Evolutionary conservation across 2,888 invertebrate genomes (phyloP).

Genomic region (Andrena dorsata): DNA sequence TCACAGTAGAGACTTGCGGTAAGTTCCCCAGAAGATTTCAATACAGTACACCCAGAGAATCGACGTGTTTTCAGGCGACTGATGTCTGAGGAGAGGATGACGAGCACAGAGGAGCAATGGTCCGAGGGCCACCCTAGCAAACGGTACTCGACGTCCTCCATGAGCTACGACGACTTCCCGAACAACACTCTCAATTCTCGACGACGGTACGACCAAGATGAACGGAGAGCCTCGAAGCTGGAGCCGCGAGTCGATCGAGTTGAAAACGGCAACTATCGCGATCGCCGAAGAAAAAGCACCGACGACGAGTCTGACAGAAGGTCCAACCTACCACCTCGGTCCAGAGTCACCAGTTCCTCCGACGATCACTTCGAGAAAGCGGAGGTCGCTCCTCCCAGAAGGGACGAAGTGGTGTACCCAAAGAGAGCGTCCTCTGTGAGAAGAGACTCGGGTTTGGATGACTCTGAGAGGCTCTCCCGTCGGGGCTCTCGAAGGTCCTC

Average conservation of each 20-base stretch:
- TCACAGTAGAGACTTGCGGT: too few relatives aligned
- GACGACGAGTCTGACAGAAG: conserved; percentile 78
- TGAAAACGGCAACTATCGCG: conserved; percentile 60
- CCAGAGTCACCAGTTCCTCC: conserved; percentile 79
- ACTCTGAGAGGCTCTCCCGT: conserved; percentile 56
- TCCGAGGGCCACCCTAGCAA: conserved; percentile 73
- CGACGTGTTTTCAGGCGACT: conserved; percentile 65
- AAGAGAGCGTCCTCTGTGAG: conserved; percentile 59
- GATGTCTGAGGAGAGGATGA: conserved; percentile 80
- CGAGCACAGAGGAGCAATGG: conserved; percentile 78
- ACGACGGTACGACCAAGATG: conserved; percentile 67
- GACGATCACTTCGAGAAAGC: conserved; percentile 77
- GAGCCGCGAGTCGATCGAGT: conserved; percentile 61
- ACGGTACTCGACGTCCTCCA: conserved; percentile 69
- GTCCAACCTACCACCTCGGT: conserved; percentile 61
- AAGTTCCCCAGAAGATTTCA: too few relatives aligned
- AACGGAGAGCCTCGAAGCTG: conserved; percentile 49
- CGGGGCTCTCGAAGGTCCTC: conserved; percentile 66
- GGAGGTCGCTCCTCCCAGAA: conserved; percentile 44
- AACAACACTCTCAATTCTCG: conserved; percentile 65
- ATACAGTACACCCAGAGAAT: too few relatives aligned
- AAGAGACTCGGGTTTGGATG: conserved; percentile 51
- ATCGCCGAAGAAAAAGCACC: conserved; percentile 75
- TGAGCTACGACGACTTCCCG: conserved; percentile 72
- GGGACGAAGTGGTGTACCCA: conserved; percentile 28